phyloP scores from a whole-genome alignment of 2,888 invertebrate species.

The Sphaerophoria rueppellii region DNA sequence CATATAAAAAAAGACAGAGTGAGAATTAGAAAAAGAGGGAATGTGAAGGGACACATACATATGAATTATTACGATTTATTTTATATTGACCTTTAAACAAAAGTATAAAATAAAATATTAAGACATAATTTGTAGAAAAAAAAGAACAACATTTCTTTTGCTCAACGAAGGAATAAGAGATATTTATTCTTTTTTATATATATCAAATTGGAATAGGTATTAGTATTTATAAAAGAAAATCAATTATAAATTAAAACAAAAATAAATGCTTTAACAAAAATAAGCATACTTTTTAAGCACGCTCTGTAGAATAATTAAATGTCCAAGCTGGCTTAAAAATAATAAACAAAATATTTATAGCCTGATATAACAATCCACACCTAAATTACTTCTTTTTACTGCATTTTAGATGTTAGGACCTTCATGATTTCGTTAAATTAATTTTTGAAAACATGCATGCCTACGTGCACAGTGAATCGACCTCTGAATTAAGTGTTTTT shows the following conservation, averaged over 20 bases:
- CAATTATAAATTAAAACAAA: constrained; percentile 14
- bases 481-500: no score
- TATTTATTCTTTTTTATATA: background rate
- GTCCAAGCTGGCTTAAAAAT: constrained; percentile 54
- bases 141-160: constrained; percentile 42
- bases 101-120: background rate
- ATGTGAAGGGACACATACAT: constrained; percentile 67
- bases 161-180: constrained; percentile 36
- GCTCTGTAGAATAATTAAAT: constrained; percentile 53
- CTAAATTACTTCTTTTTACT: background rate
- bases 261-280: constrained; percentile 26
- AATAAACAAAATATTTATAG: constrained; percentile 5
- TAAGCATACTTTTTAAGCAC: constrained; percentile 57
- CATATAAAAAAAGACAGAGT: constrained; percentile 19
- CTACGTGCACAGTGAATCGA: no score
- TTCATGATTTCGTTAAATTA: no score
- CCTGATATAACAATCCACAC: constrained; percentile 19
- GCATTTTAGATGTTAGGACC: background rate
- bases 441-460: no score
- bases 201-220: constrained; percentile 55
- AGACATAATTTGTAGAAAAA: constrained; percentile 39
- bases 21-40: constrained; percentile 27
- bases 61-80: constrained; percentile 73
- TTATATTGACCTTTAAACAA: constrained; percentile 67
- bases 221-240: constrained; percentile 11